Base-by-base conservation (phyloP, 2,113 vertebrate species). In the Sapajus apella region DNA sequence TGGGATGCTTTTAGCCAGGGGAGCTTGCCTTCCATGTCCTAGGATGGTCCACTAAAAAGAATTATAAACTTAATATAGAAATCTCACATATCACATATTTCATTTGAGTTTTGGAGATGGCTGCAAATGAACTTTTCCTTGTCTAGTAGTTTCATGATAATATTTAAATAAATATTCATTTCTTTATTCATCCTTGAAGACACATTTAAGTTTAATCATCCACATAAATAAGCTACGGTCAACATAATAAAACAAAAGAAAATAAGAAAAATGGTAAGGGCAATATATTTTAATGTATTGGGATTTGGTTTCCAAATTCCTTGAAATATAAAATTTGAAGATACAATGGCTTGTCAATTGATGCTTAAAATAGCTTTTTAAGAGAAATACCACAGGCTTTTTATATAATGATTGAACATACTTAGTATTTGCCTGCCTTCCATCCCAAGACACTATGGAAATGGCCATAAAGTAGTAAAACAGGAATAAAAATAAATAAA, bases 151-250 rank as follows among this genome's bases (percentile, higher is more conserved):
- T 94, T 95, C 58, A 37, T 70, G 77, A 23, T 56, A 79, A 80
- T 47, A 47, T 47, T 90, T 94, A 87, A 77, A 82, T 64, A 95
- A 96, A 91, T 90, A 30, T 89, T 58, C 80, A 66, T 91, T 87
- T 90, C 43, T 77, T 93, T 66, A 58, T 52, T 82, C 79, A 77
- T 68, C 35, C 56, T 92, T 82, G 72, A 96, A 90, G 50, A 52
- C 13, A 85, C 5, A n/a, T 52, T 95, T 94, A 94, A 92, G 23
- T 23, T 91, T 94, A 88, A 91, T 73, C 32, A 52, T 72, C 56
- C 8, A 45, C 1, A 66, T 76, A 40, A 25, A 72, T 6, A 37
- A 95, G 50, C 82, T 66, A 93, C 8, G 32, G 37, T 88, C 45
- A 72, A 91, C 17, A 81, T 20, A 72, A 50, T 56, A 90, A 73